These are phyloP conservation scores for Eretmocerus hayati DNA, from an alignment of 2,888 invertebrate genomes.

Conservation along the genomic window DNA sequence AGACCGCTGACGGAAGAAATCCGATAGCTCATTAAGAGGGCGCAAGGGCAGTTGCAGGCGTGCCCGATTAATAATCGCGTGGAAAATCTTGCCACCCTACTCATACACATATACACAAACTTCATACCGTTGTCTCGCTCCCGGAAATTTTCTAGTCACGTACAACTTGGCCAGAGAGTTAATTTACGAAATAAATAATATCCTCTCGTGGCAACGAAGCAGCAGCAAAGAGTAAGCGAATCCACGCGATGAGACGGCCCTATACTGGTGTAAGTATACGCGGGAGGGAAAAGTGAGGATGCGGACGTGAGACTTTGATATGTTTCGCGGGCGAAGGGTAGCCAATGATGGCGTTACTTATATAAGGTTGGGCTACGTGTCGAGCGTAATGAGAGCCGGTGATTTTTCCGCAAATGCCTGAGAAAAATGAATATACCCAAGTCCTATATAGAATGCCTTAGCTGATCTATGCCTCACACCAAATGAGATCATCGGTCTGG, in stretches of 20 bases:
- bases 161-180: slow-evolving; percentile 42
- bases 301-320: slow-evolving; percentile 16
- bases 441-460: not conserved
- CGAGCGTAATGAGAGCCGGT: slow-evolving; percentile 46
- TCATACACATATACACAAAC: no score
- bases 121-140: no score
- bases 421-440: not conserved
- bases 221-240: not conserved
- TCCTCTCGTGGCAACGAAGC: slow-evolving; percentile 27
- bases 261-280: not conserved
- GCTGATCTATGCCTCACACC: not conserved
- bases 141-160: slow-evolving; percentile 45
- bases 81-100: slow-evolving; percentile 24
- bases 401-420: slow-evolving; percentile 38
- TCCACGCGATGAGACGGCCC: not conserved
- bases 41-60: slow-evolving; percentile 19
- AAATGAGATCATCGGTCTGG: not conserved
- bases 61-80: slow-evolving; percentile 46
- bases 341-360: slow-evolving; percentile 29
- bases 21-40: no score
- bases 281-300: slow-evolving; percentile 15
- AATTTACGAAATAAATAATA: slow-evolving; percentile 49
- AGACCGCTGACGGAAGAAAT: no score
- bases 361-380: slow-evolving; percentile 45
- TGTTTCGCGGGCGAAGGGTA: slow-evolving; percentile 4